These are phyloP conservation scores for Bujurquina vittata DNA, from an alignment of 2,113 vertebrate species.

Conservation along the genomic window DNA sequence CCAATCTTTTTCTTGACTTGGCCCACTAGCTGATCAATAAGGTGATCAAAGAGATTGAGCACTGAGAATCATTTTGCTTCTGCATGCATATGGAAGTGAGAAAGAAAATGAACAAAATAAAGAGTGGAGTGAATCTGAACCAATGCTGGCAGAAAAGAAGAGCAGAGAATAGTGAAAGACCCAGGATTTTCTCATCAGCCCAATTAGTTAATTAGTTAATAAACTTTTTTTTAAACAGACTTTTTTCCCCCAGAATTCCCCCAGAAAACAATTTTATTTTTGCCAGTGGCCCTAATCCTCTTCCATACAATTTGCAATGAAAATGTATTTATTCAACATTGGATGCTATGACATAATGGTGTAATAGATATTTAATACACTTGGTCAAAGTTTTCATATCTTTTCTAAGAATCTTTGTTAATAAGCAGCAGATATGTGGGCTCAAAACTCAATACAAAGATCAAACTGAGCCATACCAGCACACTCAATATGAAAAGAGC, in stretches of 20 bases:
- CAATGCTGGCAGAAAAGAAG: neutral
- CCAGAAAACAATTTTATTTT: too few relatives aligned
- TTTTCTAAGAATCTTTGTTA: neutral
- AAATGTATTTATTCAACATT: neutral
- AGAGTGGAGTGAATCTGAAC: neutral
- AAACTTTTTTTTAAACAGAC: neutral
- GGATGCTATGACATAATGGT: neutral
- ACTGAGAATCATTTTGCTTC: neutral
- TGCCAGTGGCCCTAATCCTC: too few relatives aligned
- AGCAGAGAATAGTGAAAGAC: neutral
- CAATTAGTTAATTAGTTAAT: neutral
- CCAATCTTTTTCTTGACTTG: neutral
- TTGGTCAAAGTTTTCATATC: neutral
- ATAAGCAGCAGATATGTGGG: neutral
- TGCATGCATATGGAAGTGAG: neutral
- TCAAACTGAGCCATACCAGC: constrained; percentile 39
- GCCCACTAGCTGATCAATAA: neutral
- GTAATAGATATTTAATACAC: neutral
- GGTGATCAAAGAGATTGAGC: constrained; percentile 27
- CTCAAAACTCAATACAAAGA: constrained; percentile 23
- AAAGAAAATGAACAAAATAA: neutral
- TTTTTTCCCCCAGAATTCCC: too few relatives aligned
- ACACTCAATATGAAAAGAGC: neutral
- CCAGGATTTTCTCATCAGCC: neutral
- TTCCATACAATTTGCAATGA: too few relatives aligned